Base-by-base conservation (phyloP, 2,888 invertebrate species). In the Gymnoscelis rufifasciata region DNA sequence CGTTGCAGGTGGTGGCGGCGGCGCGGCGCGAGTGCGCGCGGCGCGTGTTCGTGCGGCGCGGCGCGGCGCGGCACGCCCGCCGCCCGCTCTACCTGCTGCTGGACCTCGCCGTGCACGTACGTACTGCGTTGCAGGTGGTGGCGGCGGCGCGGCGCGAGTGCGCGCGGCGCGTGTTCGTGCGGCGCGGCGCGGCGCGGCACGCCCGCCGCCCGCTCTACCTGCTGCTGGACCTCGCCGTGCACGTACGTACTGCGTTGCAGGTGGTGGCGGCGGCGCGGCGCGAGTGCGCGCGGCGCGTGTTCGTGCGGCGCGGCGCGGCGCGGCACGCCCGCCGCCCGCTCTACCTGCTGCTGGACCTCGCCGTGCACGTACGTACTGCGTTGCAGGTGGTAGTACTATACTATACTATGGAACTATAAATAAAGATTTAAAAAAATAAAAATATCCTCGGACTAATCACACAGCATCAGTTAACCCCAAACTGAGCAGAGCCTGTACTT, bases 141-240 rank as follows among this genome's bases (percentile, higher is more conserved):
- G 11, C 83, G 41, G 66, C 69, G 1, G 74, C 76, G 7, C 62
- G 56, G 1, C 43, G 38, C 1, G 77, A 73, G 48, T 68, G 73
- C 55, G 47, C 40, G 1, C 71, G 80, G 1, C 69, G 74, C 0
- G n/a, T 78, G 41, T 71, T 61, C 59, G 62, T 68, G 43, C 57
- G 51, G 13, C 52, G 57, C 31, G 55, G 52, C 13, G 40, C 1
- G 0, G 52, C 47, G 28, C 10, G 0, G 39, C 49, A 64, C 56
- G 65, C 80, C 1, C 5, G 3, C 3, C 19, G 19, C 19, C 3
- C 19, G 19, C 19, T 19, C 3, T 48, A 56, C 57, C 41, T 41
- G 11, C 78, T 75, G 0, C 19, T 78, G 1, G 78, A 80, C 51
- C 56, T 74, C 1, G 78, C 76, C 8, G 47, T 82, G 6, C 2